phyloP scores from a whole-genome alignment of 1,140 invertebrate species.

The Hylyphantes graminicola region DNA sequence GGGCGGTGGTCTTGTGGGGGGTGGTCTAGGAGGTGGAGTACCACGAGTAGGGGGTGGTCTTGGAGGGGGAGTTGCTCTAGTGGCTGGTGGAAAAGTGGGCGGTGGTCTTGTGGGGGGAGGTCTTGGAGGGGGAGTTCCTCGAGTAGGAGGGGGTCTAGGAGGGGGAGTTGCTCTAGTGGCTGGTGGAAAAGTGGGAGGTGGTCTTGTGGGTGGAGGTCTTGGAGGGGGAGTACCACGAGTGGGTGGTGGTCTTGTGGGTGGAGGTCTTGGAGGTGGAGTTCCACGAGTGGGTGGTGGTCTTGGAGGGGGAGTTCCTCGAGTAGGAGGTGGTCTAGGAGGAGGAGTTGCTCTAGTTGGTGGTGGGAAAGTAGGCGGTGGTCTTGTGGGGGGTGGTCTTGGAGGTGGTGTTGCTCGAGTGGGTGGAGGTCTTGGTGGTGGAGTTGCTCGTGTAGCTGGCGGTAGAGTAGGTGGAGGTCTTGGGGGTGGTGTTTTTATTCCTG shows the following conservation, averaged over 20 bases:
- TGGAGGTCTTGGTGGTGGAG: conserved; percentile 12
- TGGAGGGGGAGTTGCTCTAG: not conserved
- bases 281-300: not conserved
- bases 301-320: not conserved
- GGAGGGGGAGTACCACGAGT: not conserved
- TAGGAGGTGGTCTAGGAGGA: not conserved
- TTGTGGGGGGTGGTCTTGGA: too few relatives aligned
- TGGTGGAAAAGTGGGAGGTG: not conserved
- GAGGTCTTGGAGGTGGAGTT: not conserved
- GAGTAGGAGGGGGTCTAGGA: not conserved
- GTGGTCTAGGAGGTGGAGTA: not conserved
- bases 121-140: not conserved
- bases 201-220: not conserved
- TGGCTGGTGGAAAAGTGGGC: not conserved
- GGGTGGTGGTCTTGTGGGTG: not conserved
- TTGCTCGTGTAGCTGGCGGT: not conserved
- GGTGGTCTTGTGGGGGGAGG: not conserved
- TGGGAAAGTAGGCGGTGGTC: conserved; percentile 10
- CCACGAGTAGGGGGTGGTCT: not conserved
- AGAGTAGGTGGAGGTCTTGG: not conserved
- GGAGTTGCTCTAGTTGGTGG: conserved; percentile 3
- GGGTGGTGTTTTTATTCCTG: not conserved
- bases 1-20: conserved; percentile 4
- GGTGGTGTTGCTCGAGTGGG: not conserved
- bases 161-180: not conserved